Percentiles rank a stretch among this genome's conserved stretches.
phyloP scores from a whole-genome alignment of 2,888 invertebrate genomes.

The Nipponacmea schrenckii region DNA sequence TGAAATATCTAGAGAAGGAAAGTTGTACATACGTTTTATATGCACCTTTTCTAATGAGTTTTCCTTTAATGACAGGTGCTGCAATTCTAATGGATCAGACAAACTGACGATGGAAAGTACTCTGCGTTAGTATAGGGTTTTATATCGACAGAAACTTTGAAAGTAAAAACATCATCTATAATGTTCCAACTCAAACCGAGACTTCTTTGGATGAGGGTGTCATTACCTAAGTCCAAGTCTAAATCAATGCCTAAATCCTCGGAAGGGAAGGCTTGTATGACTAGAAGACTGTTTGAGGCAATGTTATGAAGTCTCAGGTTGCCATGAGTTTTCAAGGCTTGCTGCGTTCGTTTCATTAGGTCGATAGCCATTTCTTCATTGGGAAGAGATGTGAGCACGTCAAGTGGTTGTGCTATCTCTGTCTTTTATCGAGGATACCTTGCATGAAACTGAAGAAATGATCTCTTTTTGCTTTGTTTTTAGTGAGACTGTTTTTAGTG shows the following conservation, averaged over 20 bases:
- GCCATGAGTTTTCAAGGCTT: constrained; percentile 22
- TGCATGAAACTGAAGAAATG: constrained; percentile 26
- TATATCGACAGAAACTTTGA: constrained; percentile 17
- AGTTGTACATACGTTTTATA: constrained; percentile 28
- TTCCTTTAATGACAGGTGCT: constrained; percentile 32
- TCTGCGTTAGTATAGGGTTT: constrained; percentile 34
- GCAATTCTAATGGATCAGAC: constrained; percentile 37
- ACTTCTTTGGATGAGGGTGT: constrained; percentile 30
- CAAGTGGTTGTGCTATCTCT: constrained; percentile 32
- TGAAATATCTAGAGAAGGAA: neutral
- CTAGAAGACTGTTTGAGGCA: constrained; percentile 33
- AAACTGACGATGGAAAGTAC: constrained; percentile 31
- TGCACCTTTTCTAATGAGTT: constrained; percentile 24
- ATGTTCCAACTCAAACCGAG: constrained; percentile 35
- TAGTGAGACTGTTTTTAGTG: too few species aligned
- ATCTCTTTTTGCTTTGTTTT: constrained; percentile 10
- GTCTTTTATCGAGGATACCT: constrained; percentile 19
- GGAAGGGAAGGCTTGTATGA: constrained; percentile 32
- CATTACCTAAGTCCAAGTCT: constrained; percentile 23
- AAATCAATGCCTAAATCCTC: constrained; percentile 35
- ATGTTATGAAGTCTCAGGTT: constrained; percentile 39
- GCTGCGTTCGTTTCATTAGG: constrained; percentile 32
- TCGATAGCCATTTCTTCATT: constrained; percentile 23
- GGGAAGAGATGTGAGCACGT: constrained; percentile 30
- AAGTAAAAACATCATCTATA: constrained; percentile 27